Conservation (phyloP, 2,888 invertebrate species). For the Tyria jacobaeae region DNA sequence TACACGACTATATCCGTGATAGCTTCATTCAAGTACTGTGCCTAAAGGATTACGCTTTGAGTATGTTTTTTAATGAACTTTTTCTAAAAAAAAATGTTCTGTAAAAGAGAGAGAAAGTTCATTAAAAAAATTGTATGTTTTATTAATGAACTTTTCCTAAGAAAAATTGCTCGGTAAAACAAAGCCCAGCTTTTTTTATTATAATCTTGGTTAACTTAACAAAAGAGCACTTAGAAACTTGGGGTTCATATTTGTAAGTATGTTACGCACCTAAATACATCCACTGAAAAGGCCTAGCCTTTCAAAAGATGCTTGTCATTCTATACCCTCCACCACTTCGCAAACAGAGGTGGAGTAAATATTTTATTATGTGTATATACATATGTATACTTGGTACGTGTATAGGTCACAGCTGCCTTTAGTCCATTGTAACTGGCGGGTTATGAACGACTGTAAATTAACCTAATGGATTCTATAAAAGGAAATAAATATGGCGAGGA, state of each 20-base stretch:
- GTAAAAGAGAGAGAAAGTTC: no score
- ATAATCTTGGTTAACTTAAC: neutral
- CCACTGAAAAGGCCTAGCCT: neutral
- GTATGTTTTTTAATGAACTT: no score
- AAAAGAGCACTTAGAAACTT: neutral
- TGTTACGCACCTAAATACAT: slow-evolving; percentile 1
- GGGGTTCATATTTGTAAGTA: neutral
- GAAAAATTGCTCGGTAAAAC: no score
- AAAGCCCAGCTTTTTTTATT: no score
- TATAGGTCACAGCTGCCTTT: slow-evolving; percentile 5
- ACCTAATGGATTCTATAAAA: slow-evolving; percentile 12
- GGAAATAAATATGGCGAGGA: slow-evolving; percentile 12
- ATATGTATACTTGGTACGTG: slow-evolving; percentile 2
- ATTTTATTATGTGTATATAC: slow-evolving; percentile 15
- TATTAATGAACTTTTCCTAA: no score
- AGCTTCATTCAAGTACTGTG: no score
- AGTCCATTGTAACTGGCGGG: neutral
- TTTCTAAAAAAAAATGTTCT: no score
- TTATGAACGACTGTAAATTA: slow-evolving; percentile 1
- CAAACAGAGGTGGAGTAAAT: slow-evolving; percentile 23
- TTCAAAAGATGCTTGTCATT: slow-evolving; percentile 7
- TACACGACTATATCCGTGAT: no score
- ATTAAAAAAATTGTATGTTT: neutral
- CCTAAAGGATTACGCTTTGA: no score
- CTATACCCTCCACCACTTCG: slow-evolving; percentile 10